phyloP scores from a whole-genome alignment of 2,888 invertebrate species.

The Drosophila imparisetae region DNA sequence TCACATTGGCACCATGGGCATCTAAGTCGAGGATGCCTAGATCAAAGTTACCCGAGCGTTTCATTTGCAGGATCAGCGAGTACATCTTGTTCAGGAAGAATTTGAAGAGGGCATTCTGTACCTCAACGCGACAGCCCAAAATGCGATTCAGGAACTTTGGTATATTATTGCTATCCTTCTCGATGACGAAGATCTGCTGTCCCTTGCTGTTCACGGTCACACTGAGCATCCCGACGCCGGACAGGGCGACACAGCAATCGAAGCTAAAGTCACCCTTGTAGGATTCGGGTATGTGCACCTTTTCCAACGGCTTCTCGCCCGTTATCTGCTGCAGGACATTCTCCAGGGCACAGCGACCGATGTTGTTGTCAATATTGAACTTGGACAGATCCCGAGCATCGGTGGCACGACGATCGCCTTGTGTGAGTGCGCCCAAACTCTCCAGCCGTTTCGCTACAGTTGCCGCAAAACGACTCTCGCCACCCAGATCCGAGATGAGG shows the following conservation, averaged over 20 bases:
- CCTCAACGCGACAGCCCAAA: slow-evolving; percentile 97
- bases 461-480: slow-evolving; percentile 98
- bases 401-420: slow-evolving; percentile 98
- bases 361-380: slow-evolving; percentile 99
- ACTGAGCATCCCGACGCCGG: slow-evolving; percentile 48
- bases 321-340: slow-evolving; percentile 97
- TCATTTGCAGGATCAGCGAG: slow-evolving; percentile 95
- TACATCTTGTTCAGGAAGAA: slow-evolving; percentile 98
- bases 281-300: slow-evolving; percentile 91
- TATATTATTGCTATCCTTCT: slow-evolving; percentile 98
- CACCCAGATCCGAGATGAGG: slow-evolving; percentile 98
- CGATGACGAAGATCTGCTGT: slow-evolving; percentile 86
- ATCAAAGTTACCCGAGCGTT: slow-evolving; percentile 97
- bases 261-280: slow-evolving; percentile 93
- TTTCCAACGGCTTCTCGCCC: slow-evolving; percentile 92
- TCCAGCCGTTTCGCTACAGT: slow-evolving; percentile 98
- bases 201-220: slow-evolving; percentile 77
- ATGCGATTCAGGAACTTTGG: slow-evolving; percentile 99
- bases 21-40: slow-evolving; percentile 96
- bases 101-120: slow-evolving; percentile 98
- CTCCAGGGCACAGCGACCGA: slow-evolving; percentile 96
- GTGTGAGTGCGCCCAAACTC: slow-evolving; percentile 96
- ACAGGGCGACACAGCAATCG: slow-evolving; percentile 47
- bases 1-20: slow-evolving; percentile 95
- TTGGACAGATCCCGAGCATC: slow-evolving; percentile 97